These are phyloP conservation scores for Gymnocephalus cernua DNA, from an alignment of 2,113 vertebrate species.

Conservation along the genomic window DNA sequence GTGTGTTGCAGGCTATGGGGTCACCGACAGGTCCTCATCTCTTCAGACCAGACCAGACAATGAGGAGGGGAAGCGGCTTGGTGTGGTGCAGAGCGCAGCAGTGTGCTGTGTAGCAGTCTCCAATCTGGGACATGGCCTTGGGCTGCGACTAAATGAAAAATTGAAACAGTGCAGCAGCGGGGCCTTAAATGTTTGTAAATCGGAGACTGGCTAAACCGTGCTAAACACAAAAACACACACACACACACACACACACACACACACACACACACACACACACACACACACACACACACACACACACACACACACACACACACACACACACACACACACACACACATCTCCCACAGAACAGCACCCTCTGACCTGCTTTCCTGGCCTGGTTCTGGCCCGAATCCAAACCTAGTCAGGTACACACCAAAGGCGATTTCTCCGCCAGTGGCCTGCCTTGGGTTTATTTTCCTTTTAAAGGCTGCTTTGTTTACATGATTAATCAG, in stretches of 20 bases:
- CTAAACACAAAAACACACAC: slow-evolving; percentile 74
- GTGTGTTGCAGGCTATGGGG: slow-evolving; percentile 70
- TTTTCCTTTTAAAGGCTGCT: slow-evolving; percentile 61
- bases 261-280: slow-evolving; percentile 71
- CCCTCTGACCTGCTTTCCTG: slow-evolving; percentile 73
- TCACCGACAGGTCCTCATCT: slow-evolving; percentile 81
- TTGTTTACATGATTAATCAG: slow-evolving; percentile 71
- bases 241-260: slow-evolving; percentile 70
- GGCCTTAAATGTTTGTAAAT: slow-evolving; percentile 81
- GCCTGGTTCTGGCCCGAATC: slow-evolving; percentile 48
- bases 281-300: slow-evolving; percentile 66
- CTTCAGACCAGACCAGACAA: slow-evolving; percentile 78
- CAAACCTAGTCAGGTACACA: slow-evolving; percentile 67
- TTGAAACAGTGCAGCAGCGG: slow-evolving; percentile 71
- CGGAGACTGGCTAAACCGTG: slow-evolving; percentile 74
- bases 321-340: slow-evolving; percentile 69
- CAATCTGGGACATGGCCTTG: slow-evolving; percentile 79
- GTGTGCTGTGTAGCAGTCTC: slow-evolving; percentile 69
- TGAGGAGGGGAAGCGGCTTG: slow-evolving; percentile 70
- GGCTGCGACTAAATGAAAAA: slow-evolving; percentile 83
- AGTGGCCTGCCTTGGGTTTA: slow-evolving; percentile 48
- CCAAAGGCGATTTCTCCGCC: slow-evolving; percentile 47
- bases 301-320: slow-evolving; percentile 70
- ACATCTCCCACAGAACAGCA: slow-evolving; percentile 72
- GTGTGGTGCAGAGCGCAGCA: slow-evolving; percentile 60